Evolutionary conservation across 2,888 invertebrate genomes (phyloP).

Genomic region (Lymantria monacha): DNA sequence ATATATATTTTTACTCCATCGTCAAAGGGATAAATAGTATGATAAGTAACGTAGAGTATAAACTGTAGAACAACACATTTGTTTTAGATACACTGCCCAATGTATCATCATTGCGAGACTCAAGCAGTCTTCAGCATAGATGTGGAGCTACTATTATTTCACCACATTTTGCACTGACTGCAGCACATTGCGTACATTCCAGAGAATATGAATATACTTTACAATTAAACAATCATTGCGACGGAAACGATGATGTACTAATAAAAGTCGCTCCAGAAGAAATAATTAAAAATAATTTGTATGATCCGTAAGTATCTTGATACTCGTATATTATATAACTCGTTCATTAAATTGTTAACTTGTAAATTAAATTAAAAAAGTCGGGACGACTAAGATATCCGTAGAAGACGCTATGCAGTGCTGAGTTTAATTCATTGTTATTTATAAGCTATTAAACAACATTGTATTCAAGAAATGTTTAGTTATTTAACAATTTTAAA

Average conservation of each 20-base stretch:
- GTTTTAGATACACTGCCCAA: constrained; percentile 52
- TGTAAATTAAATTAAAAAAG: too few relatives aligned
- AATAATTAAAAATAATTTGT: constrained; percentile 49
- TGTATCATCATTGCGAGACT: constrained; percentile 59
- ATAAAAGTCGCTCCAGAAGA: constrained; percentile 48
- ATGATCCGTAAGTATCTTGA: constrained; percentile 62
- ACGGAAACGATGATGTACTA: constrained; percentile 13
- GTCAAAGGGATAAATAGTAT: too few relatives aligned
- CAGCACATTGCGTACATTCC: constrained; percentile 65
- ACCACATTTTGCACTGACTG: constrained; percentile 54
- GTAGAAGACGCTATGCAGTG: too few relatives aligned
- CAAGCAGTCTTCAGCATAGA: constrained; percentile 46
- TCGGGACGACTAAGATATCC: too few relatives aligned
- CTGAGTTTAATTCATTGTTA: too few relatives aligned
- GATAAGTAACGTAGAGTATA: too few relatives aligned
- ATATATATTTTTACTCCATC: too few relatives aligned
- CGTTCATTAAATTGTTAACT: not conserved
- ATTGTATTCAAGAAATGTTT: too few relatives aligned
- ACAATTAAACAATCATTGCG: constrained; percentile 59
- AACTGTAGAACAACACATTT: too few relatives aligned
- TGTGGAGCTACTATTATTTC: constrained; percentile 65
- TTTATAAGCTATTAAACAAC: too few relatives aligned
- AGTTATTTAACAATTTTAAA: too few relatives aligned
- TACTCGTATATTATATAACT: too few relatives aligned
- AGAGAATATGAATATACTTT: constrained; percentile 44